Evolutionary conservation across 2,113 vertebrate genomes (phyloP).

Genomic region (Cepphus grylle): DNA sequence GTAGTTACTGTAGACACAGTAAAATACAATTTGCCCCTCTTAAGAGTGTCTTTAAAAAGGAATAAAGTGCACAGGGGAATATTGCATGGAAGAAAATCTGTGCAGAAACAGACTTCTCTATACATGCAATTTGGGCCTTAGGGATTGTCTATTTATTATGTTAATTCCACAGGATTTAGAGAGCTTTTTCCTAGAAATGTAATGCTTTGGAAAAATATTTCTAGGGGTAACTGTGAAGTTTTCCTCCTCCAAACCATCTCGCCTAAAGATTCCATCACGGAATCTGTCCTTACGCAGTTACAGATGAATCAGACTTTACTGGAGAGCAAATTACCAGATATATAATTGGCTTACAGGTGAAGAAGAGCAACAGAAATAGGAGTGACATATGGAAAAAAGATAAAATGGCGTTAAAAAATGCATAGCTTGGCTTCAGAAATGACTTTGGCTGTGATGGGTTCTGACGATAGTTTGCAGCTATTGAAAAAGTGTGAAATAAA

Average conservation of each 20-base stretch:
- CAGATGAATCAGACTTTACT: slow-evolving; percentile 30
- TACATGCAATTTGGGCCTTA: neutral
- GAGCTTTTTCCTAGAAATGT: neutral
- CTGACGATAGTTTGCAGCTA: slow-evolving; percentile 31
- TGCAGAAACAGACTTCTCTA: neutral
- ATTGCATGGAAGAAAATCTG: neutral
- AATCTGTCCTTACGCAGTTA: neutral
- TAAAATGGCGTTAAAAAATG: slow-evolving; percentile 36
- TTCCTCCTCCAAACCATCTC: neutral
- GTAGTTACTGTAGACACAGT: neutral
- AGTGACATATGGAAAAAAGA: slow-evolving; percentile 52
- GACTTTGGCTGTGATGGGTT: neutral
- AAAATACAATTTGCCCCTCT: neutral
- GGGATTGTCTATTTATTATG: neutral
- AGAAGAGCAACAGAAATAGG: slow-evolving; percentile 47
- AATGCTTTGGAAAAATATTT: neutral
- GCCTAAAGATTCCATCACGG: neutral
- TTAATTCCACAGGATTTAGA: neutral
- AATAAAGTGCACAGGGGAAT: neutral
- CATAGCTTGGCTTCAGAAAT: slow-evolving; percentile 37
- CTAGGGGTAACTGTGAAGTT: neutral
- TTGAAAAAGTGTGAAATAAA: slow-evolving; percentile 51
- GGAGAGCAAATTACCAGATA: slow-evolving; percentile 5
- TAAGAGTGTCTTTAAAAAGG: neutral
- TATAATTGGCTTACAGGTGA: slow-evolving; percentile 40